phyloP scores from a whole-genome alignment of 2,888 invertebrate genomes.

The Ectobius pallidus region DNA sequence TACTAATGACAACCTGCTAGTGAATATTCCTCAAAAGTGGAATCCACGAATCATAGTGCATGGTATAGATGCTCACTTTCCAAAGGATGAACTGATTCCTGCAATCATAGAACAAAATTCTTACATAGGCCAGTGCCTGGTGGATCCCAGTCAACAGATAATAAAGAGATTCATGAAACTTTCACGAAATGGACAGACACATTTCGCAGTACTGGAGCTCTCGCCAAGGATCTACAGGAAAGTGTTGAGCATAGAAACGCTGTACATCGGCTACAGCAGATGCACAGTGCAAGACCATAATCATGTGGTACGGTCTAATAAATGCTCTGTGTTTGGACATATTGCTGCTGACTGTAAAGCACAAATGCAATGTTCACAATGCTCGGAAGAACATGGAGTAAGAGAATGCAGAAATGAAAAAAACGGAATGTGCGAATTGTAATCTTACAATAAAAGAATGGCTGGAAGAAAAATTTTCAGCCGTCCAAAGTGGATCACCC shows the following conservation, averaged over 20 bases:
- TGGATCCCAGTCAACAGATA: too few species aligned
- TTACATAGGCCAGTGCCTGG: too few species aligned
- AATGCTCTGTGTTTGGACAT: not conserved
- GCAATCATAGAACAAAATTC: not conserved
- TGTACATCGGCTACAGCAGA: not conserved
- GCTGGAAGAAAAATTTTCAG: not conserved
- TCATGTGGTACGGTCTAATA: not conserved
- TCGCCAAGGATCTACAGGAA: not conserved
- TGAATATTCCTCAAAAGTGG: too few species aligned
- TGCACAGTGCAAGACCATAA: too few species aligned
- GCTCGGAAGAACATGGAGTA: not conserved
- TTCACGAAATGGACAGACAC: not conserved
- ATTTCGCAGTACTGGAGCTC: not conserved
- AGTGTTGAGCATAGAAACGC: not conserved
- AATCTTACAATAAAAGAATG: not conserved
- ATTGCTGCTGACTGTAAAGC: not conserved
- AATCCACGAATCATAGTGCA: too few species aligned
- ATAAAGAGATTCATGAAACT: too few species aligned
- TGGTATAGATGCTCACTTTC: not conserved
- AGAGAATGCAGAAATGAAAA: not conserved
- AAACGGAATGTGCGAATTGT: conserved; percentile 1
- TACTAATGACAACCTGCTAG: too few species aligned
- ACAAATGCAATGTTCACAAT: not conserved
- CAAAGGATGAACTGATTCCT: not conserved
- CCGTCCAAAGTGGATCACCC: not conserved